Evolutionary conservation across 2,888 invertebrate genomes (phyloP), one percentile per base, ranked within the genome.

Genomic region (Chloroclysta siterata): DNA sequence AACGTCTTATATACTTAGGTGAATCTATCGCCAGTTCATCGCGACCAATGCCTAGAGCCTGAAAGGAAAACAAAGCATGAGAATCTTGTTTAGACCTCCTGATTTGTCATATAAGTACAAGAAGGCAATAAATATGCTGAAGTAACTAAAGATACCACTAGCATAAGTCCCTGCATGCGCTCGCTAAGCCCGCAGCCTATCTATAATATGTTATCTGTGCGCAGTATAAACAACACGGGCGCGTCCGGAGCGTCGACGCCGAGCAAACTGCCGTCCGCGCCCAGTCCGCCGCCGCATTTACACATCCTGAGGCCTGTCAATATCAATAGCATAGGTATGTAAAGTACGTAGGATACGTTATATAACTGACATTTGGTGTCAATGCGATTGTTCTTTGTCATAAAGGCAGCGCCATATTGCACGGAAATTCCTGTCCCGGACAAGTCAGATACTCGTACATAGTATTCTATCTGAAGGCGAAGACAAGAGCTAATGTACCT

Each of bases 241-340:
- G 81, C 77, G 67, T 86, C 90, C 41, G 88, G 88, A 50, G 78
- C 90, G 68, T 88, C 89, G 50, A 89, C 90, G 77, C 90, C 91
- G 56, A 85, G 72, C 83, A 91, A 90, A 70, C 83, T 72, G 77
- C 80, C 84, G 75, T 78, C 77, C 70, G 77, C 85, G 81, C 76
- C 85, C 72, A 76, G 86, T 76, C 78, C 85, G 79, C 77, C 80
- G 68, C 81, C 65, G 33, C 65, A 65, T 22, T 51, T 53, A 75
- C 65, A 56, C 50, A 68, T 66, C 44, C 70, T 66, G 53, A 70
- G 78, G 65, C 80, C 78, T 71, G 72, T 75, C 70, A 85, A 80
- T 69, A 78, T 44, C 33, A 65, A 65, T 58, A 65, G 76, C 65
- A 83, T 74, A 41, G 85, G 83, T 83, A 66, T 75, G 78, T 75